Evolutionary conservation across 2,113 vertebrate species (phyloP).

Genomic region (Circaetus cinerascens): DNA sequence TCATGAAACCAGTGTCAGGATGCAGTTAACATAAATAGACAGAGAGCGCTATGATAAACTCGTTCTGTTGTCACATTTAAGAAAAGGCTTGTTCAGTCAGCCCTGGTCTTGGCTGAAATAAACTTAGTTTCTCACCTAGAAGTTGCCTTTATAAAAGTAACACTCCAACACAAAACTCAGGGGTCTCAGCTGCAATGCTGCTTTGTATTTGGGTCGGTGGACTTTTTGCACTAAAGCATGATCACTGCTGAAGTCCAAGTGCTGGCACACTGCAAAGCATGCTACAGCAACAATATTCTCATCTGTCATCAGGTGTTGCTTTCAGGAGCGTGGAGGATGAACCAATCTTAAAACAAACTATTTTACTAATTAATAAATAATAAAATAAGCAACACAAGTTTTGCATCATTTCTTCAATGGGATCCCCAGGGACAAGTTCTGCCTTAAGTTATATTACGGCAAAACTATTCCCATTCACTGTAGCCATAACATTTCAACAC

Average conservation of each 20-base stretch:
- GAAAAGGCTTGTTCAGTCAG: not conserved
- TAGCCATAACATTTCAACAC: not conserved
- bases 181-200: not conserved
- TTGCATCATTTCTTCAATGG: not conserved
- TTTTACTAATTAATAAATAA: not conserved
- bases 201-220: not conserved
- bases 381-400: not conserved
- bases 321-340: not conserved
- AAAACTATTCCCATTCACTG: not conserved
- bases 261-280: not conserved
- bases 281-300: not conserved
- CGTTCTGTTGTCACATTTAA: not conserved
- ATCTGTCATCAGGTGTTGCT: not conserved
- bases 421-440: not conserved
- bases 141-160: not conserved
- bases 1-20: not conserved
- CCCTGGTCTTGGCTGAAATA: not conserved
- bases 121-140: not conserved
- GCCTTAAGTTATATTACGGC: not conserved
- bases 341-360: not conserved
- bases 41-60: rapidly evolving
- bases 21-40: not conserved
- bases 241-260: not conserved
- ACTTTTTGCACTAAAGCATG: not conserved
- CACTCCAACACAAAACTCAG: not conserved